Conservation (phyloP, 2,888 invertebrate genomes). For the Thymelicus acteon region DNA sequence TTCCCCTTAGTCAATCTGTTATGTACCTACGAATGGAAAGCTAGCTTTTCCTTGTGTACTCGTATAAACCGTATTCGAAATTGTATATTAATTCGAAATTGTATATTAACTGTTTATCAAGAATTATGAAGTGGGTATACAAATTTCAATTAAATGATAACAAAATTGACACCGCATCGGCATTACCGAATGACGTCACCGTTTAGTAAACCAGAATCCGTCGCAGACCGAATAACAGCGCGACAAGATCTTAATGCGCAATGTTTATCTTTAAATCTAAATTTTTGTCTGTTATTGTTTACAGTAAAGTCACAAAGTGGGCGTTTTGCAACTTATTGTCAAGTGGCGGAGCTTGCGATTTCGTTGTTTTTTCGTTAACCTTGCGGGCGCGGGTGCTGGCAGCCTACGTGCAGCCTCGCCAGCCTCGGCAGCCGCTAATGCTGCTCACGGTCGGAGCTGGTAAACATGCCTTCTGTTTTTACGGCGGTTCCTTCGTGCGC, state of each 20-base stretch:
- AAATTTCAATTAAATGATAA: neutral
- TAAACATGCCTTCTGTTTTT: conserved; percentile 45
- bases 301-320: neutral
- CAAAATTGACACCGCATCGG: neutral
- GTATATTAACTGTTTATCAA: too few relatives aligned
- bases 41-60: neutral
- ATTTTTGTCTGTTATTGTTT: conserved; percentile 13
- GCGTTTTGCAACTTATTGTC: conserved; percentile 29
- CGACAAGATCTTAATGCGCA: neutral
- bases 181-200: neutral
- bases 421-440: conserved; percentile 69
- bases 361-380: conserved; percentile 64
- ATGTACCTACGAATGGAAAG: neutral
- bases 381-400: conserved; percentile 44
- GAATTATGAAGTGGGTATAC: too few relatives aligned
- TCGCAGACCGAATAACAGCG: neutral
- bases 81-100: too few relatives aligned
- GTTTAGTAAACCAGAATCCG: neutral
- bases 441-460: conserved; percentile 64
- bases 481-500: conserved; percentile 41
- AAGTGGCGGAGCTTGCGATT: conserved; percentile 16
- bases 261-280: conserved; percentile 6
- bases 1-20: neutral
- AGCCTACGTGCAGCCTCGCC: conserved; percentile 76
- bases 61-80: neutral